Percentiles rank a stretch among this genome's conserved stretches.
These are phyloP conservation scores for Mustela nigripes DNA, from an alignment of 2,113 vertebrate genomes.

Conservation along the genomic window DNA sequence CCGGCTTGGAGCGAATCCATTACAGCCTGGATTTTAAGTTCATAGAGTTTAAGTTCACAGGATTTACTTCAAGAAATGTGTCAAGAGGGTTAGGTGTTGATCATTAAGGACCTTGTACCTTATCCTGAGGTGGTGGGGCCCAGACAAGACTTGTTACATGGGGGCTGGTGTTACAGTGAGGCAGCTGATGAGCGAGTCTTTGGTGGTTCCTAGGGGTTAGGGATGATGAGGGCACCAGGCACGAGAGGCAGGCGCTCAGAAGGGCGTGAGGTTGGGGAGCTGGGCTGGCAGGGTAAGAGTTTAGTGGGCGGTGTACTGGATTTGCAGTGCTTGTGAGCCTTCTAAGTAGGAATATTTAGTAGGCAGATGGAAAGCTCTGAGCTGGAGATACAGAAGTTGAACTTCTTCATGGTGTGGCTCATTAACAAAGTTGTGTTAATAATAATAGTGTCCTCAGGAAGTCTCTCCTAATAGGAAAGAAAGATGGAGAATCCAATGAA, in stretches of 20 bases:
- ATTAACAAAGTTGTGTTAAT: not conserved
- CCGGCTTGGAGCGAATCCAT: not conserved
- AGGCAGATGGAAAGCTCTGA: not conserved
- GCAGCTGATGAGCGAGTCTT: not conserved
- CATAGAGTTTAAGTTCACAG: not conserved
- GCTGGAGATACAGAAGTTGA: not conserved
- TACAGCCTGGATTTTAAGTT: not conserved
- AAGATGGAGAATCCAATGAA: not conserved
- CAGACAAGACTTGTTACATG: not conserved
- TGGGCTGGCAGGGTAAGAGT: not conserved
- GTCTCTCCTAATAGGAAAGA: not conserved
- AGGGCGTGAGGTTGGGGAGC: not conserved
- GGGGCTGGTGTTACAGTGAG: not conserved
- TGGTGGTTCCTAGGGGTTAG: not conserved
- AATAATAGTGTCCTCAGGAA: not conserved
- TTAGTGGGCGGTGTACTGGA: not conserved
- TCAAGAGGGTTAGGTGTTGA: not conserved
- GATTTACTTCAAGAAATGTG: not conserved
- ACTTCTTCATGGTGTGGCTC: not conserved
- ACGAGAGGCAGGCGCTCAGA: not conserved
- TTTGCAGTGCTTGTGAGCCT: not conserved
- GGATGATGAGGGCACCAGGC: not conserved
- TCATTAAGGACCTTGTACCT: not conserved
- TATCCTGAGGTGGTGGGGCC: not conserved
- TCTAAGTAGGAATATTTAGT: not conserved